phyloP scores from a whole-genome alignment of 2,888 invertebrate genomes.

The Dioctria rufipes region DNA sequence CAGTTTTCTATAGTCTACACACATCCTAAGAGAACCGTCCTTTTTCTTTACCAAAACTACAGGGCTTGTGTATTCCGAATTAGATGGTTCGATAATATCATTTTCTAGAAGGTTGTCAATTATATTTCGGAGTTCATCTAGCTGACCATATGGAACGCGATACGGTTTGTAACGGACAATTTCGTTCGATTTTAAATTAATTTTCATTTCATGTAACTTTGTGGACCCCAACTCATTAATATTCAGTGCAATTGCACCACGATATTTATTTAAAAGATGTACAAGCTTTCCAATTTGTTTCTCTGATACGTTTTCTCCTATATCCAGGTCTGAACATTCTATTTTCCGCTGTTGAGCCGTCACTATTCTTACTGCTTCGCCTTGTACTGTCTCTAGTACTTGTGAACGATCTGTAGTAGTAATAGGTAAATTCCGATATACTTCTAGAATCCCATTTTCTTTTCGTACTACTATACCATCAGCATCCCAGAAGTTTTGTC shows the following conservation, averaged over 20 bases:
- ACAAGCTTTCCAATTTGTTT: background rate
- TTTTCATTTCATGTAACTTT: background rate
- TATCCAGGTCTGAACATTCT: constrained; percentile 5
- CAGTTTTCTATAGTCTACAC: no score
- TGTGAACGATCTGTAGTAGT: no score
- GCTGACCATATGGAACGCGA: background rate
- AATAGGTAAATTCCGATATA: background rate
- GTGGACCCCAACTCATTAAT: constrained; percentile 1
- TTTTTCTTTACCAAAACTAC: no score
- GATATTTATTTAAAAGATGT: background rate
- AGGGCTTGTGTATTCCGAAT: no score
- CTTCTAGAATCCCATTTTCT: background rate
- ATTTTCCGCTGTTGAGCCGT: background rate
- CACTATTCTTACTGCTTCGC: background rate
- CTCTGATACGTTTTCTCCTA: background rate
- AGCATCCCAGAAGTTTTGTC: no score
- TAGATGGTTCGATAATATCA: no score
- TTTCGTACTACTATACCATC: background rate
- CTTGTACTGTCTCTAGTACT: no score
- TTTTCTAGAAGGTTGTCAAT: background rate
- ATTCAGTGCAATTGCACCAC: background rate
- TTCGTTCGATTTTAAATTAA: background rate
- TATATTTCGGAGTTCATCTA: background rate
- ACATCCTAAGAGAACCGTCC: no score
- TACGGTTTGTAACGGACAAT: background rate